Conservation (phyloP, 2,797 vertebrate genomes). For the Delichon dasypus region DNA sequence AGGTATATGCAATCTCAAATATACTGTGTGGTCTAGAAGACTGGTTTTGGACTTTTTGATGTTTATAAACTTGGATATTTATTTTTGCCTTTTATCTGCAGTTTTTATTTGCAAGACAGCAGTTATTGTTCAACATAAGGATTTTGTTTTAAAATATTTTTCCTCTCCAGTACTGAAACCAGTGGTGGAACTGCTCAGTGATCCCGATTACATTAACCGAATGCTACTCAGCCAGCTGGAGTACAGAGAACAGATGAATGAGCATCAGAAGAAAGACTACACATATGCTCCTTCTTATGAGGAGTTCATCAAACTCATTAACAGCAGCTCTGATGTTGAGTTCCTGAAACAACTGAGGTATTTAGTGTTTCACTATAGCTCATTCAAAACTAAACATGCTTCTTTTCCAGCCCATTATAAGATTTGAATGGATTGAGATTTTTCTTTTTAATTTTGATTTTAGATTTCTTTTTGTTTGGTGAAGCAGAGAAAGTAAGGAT, state of each 20-base stretch:
- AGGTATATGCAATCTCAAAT: not conserved
- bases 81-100: not conserved
- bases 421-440: not conserved
- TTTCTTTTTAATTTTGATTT: not conserved
- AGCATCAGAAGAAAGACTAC: conserved; percentile 96
- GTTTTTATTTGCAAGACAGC: not conserved
- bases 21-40: not conserved
- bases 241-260: conserved; percentile 91
- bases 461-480: not conserved
- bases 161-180: conserved; percentile 87
- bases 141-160: conserved; percentile 55
- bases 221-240: conserved; percentile 94
- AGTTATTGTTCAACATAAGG: not conserved
- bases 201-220: conserved; percentile 95
- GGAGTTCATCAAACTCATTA: conserved; percentile 98
- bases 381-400: not conserved
- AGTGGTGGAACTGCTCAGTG: conserved; percentile 90
- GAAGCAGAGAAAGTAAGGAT: not conserved
- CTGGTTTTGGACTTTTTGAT: not conserved
- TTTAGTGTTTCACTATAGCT: conserved; percentile 13
- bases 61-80: not conserved
- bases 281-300: conserved; percentile 97
- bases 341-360: conserved; percentile 98
- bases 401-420: not conserved
- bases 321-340: conserved; percentile 89